phyloP scores from a whole-genome alignment of 2,113 vertebrate species.

The Rallus limicola region DNA sequence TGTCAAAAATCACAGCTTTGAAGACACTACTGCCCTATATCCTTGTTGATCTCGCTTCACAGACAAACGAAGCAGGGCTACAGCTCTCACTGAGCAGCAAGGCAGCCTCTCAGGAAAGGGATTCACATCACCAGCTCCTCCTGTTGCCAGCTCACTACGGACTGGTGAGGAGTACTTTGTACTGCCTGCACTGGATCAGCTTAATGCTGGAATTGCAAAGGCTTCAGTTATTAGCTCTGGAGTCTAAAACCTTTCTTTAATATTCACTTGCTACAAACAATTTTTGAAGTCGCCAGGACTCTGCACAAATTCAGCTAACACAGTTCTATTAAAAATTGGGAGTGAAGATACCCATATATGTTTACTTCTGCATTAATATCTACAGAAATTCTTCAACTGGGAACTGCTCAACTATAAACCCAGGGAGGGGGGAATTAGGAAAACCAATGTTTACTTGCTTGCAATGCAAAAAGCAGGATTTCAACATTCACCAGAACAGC shows the following conservation, averaged over 20 bases:
- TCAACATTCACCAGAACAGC: conserved; percentile 40
- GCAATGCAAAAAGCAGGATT: conserved; percentile 21
- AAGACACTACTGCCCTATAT: not conserved
- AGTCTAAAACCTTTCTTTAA: not conserved
- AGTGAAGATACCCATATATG: not conserved
- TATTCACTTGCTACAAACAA: not conserved
- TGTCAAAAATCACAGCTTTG: not conserved
- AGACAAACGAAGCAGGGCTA: not conserved
- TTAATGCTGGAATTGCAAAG: not conserved
- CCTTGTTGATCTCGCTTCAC: not conserved
- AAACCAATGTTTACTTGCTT: not conserved
- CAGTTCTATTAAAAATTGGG: not conserved
- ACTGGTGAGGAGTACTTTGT: not conserved
- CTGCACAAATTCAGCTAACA: not conserved
- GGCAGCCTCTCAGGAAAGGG: not conserved
- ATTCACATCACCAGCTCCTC: not conserved
- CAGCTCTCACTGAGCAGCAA: not conserved
- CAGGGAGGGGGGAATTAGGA: no score
- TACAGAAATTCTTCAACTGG: not conserved
- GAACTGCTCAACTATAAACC: not conserved
- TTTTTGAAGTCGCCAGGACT: not conserved
- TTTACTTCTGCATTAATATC: not conserved
- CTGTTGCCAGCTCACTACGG: not conserved
- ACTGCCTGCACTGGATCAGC: not conserved
- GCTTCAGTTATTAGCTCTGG: not conserved